phyloP scores from a whole-genome alignment of 1,140 invertebrate genomes.

The Sitobion miscanthi region DNA sequence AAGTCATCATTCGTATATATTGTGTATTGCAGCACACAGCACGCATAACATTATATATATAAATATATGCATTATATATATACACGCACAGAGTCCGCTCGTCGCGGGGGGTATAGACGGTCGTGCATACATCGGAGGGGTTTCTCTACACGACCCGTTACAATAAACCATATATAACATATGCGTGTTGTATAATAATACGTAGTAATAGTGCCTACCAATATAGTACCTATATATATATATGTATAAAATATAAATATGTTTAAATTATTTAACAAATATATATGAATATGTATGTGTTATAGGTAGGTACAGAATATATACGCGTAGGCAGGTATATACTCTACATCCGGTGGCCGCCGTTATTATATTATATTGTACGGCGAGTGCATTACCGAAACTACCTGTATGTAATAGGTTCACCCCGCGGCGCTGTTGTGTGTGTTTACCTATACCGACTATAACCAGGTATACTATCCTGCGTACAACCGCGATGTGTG shows the following conservation, averaged over 20 bases:
- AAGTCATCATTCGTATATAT: not conserved
- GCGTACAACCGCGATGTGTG: not conserved
- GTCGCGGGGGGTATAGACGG: constrained; percentile 17
- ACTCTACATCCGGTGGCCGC: constrained; percentile 24
- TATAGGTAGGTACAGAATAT: not conserved
- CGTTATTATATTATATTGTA: not conserved
- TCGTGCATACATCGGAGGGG: not conserved
- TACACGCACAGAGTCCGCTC: not conserved
- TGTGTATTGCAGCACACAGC: not conserved
- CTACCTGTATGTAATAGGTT: not conserved
- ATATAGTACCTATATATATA: not conserved
- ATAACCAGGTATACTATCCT: not conserved
- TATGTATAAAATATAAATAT: too few species aligned
- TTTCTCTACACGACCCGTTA: constrained; percentile 28
- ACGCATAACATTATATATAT: not conserved
- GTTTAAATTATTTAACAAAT: not conserved
- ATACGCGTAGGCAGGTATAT: not conserved
- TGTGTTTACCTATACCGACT: not conserved
- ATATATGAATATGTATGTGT: too few species aligned
- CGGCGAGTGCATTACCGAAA: not conserved
- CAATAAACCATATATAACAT: not conserved
- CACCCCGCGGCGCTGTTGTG: not conserved
- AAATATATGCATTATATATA: not conserved
- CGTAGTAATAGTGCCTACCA: too few species aligned
- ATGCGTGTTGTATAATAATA: not conserved